phyloP scores from a whole-genome alignment of 2,888 invertebrate genomes.

The Metalampra italica region DNA sequence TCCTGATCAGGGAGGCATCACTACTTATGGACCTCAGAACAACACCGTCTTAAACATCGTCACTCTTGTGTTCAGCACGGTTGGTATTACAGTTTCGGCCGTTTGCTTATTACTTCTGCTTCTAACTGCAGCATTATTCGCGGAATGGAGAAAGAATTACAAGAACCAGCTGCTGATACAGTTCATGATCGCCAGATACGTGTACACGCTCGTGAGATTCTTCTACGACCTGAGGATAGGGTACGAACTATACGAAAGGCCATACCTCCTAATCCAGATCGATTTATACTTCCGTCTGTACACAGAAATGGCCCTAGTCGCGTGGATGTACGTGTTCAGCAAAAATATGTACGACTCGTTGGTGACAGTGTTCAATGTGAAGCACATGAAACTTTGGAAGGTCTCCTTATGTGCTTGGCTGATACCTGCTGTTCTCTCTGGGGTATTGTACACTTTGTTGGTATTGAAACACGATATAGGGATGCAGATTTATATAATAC shows the following conservation, averaged over 20 bases:
- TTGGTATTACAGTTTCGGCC: constrained; percentile 45
- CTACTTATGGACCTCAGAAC: constrained; percentile 15
- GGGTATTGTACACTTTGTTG: constrained; percentile 20
- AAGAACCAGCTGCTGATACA: constrained; percentile 64
- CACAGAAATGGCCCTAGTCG: constrained; percentile 46
- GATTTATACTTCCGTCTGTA: constrained; percentile 36
- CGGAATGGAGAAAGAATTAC: constrained; percentile 55
- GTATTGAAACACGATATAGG: constrained; percentile 14
- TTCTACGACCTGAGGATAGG: constrained; percentile 30
- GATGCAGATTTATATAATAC: constrained; percentile 27
- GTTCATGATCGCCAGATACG: constrained; percentile 54
- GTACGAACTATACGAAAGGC: constrained; percentile 8
- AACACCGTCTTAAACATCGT: constrained; percentile 23
- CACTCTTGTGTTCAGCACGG: constrained; percentile 35
- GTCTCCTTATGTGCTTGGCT: constrained; percentile 46
- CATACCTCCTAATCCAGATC: constrained; percentile 19
- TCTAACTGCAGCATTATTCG: constrained; percentile 47
- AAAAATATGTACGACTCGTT: constrained; percentile 54
- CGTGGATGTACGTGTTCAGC: constrained; percentile 63
- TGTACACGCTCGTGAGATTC: constrained; percentile 46
- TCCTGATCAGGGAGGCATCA: background rate
- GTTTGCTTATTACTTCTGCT: constrained; percentile 43
- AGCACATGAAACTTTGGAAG: constrained; percentile 32
- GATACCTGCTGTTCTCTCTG: constrained; percentile 30
- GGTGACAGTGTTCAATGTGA: constrained; percentile 46